phyloP scores from a whole-genome alignment of 1,140 invertebrate genomes.

The Diorhabda elongata region DNA sequence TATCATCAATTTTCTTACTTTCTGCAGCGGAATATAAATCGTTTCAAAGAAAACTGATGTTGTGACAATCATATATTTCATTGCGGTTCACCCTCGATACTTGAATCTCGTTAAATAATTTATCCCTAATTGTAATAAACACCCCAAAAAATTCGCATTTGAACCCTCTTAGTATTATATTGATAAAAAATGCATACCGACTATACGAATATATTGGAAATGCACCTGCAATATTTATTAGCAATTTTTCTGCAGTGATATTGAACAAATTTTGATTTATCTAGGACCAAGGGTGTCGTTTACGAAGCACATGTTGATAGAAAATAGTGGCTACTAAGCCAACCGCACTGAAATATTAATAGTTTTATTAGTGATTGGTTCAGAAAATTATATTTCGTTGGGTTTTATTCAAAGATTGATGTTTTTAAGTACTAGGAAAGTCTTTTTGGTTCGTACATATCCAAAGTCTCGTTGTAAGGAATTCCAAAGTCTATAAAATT shows the following conservation, averaged over 20 bases:
- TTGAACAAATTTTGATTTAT: conserved; percentile 35
- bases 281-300: conserved; percentile 21
- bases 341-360: background rate
- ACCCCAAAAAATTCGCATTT: conserved; percentile 8
- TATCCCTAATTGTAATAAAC: conserved; percentile 20
- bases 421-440: too few species aligned
- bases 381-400: too few species aligned
- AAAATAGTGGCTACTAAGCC: conserved; percentile 17
- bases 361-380: too few species aligned
- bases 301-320: conserved; percentile 22
- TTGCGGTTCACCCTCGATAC: conserved; percentile 4
- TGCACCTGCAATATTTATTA: conserved; percentile 32
- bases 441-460: too few species aligned
- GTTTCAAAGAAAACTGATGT: background rate
- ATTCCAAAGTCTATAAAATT: too few species aligned
- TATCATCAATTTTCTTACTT: too few species aligned
- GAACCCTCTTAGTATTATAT: conserved; percentile 7
- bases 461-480: too few species aligned
- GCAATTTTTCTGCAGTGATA: conserved; percentile 24
- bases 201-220: background rate
- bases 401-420: too few species aligned
- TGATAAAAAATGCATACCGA: conserved; percentile 25
- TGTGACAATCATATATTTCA: conserved; percentile 13
- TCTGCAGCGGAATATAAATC: too few species aligned
- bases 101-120: conserved; percentile 14